Evolutionary conservation across 2,113 vertebrate species (phyloP).

Genomic region (Hemiscyllium ocellatum): DNA sequence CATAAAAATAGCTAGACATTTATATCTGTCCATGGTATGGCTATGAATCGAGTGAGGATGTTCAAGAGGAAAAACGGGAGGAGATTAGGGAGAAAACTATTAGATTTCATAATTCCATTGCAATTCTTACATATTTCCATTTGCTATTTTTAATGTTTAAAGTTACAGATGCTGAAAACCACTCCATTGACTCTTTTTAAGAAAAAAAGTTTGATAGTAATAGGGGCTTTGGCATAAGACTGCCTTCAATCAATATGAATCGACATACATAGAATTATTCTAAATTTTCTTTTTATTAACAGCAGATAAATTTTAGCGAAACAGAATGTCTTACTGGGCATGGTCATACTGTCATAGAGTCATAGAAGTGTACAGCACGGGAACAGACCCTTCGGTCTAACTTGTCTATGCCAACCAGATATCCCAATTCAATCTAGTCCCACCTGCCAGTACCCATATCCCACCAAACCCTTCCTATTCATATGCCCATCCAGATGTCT

Average conservation of each 20-base stretch:
- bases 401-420: too few relatives aligned
- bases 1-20: background rate
- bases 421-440: too few relatives aligned
- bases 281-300: background rate
- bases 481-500: too few relatives aligned
- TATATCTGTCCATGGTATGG: background rate
- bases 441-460: too few relatives aligned
- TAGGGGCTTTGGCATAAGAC: background rate
- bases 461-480: too few relatives aligned
- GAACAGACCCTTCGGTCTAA: too few relatives aligned
- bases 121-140: background rate
- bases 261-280: background rate
- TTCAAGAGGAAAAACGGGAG: background rate
- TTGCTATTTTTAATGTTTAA: background rate
- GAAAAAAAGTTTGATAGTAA: background rate
- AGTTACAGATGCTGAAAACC: background rate
- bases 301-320: background rate
- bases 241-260: background rate
- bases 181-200: too few relatives aligned
- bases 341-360: too few relatives aligned
- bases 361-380: too few relatives aligned
- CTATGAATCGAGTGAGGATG: background rate
- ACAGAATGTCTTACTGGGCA: background rate
- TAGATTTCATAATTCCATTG: background rate
- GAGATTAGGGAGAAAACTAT: background rate